Evolutionary conservation across 1,140 invertebrate genomes (phyloP).

Genomic region (Drosophila azteca): DNA sequence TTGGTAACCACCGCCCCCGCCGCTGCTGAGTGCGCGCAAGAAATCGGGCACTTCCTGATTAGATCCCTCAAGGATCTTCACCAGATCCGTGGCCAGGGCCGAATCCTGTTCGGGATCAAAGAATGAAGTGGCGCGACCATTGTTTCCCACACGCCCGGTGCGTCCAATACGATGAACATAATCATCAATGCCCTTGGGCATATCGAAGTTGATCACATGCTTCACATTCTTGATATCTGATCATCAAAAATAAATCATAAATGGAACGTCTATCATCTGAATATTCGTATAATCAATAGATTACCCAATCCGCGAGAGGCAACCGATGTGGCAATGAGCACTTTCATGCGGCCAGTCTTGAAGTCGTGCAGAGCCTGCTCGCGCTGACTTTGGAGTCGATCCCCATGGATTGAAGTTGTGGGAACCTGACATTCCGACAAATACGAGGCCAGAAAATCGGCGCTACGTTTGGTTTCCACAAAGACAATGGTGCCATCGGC

Average conservation of each 20-base stretch:
- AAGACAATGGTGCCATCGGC: conserved; percentile 91
- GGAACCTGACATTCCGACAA: conserved; percentile 87
- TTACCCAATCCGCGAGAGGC: conserved; percentile 93
- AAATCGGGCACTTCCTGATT: conserved; percentile 88
- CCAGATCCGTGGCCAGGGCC: conserved; percentile 87
- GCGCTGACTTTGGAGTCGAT: conserved; percentile 93
- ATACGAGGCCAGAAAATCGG: conserved; percentile 93
- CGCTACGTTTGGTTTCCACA: conserved; percentile 94
- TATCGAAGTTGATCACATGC: conserved; percentile 96
- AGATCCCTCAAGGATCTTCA: conserved; percentile 89
- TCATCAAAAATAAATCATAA: not conserved
- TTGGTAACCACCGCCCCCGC: conserved; percentile 40
- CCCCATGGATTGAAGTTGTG: conserved; percentile 97
- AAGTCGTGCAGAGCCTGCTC: conserved; percentile 95
- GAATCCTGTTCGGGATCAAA: conserved; percentile 88
- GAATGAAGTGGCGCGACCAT: conserved; percentile 95
- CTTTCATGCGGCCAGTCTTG: conserved; percentile 88
- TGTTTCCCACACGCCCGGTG: conserved; percentile 96
- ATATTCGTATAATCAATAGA: conserved; percentile 92
- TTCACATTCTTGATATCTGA: conserved; percentile 86
- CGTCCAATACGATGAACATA: conserved; percentile 98
- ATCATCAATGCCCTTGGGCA: conserved; percentile 93
- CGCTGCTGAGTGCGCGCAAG: conserved; percentile 84
- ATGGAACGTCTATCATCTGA: conserved; percentile 70
- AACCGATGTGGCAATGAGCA: conserved; percentile 97